phyloP scores from a whole-genome alignment of 2,113 vertebrate genomes.

The Dromiciops gliroides region DNA sequence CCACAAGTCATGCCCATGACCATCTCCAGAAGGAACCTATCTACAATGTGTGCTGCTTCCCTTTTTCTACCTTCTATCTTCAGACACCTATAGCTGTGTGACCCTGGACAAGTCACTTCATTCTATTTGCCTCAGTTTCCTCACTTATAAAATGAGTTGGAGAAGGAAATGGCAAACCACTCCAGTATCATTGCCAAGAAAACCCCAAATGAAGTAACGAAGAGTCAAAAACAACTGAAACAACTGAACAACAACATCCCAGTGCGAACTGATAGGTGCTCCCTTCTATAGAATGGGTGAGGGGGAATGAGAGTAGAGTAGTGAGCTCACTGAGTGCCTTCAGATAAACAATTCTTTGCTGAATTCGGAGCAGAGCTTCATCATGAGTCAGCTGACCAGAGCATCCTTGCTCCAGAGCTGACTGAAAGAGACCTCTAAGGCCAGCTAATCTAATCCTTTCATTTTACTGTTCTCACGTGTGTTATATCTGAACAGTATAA shows the following conservation, averaged over 20 bases:
- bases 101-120: too few relatives aligned
- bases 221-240: too few relatives aligned
- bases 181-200: too few relatives aligned
- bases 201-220: too few relatives aligned
- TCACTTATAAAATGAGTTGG: too few relatives aligned
- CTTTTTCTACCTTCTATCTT: too few relatives aligned
- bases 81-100: too few relatives aligned
- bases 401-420: neutral
- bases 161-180: too few relatives aligned
- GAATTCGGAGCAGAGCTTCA: neutral
- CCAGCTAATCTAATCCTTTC: neutral
- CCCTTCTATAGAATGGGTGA: neutral
- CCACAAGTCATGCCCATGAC: neutral
- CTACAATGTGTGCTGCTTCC: neutral
- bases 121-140: too few relatives aligned
- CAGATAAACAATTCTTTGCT: neutral
- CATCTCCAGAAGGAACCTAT: neutral
- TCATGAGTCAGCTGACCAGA: neutral
- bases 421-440: neutral
- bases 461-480: neutral
- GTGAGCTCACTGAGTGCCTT: neutral
- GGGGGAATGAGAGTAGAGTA: neutral
- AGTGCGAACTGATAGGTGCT: neutral
- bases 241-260: too few relatives aligned
- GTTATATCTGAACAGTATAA: too few relatives aligned